Percentiles rank a stretch among this genome's conserved stretches.
Evolutionary conservation across 2,113 vertebrate species (phyloP).

Genomic region (Corydoras sp.): DNA sequence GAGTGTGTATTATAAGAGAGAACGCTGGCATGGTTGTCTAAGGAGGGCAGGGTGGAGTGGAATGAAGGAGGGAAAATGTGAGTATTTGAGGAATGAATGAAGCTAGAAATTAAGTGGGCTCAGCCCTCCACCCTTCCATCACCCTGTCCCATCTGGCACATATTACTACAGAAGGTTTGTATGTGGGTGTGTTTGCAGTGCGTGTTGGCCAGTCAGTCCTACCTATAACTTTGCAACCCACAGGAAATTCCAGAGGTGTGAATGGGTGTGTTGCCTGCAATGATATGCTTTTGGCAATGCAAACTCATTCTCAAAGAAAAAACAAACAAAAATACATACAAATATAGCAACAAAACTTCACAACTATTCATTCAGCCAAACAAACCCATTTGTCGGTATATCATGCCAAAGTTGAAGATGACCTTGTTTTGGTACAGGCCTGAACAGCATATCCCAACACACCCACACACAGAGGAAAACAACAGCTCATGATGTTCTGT

Average conservation of each 20-base stretch:
- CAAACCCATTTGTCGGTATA: not conserved
- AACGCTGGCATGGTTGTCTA: too few relatives aligned
- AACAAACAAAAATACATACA: too few relatives aligned
- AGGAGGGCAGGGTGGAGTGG: conserved; percentile 10
- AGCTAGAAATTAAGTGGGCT: conserved; percentile 5
- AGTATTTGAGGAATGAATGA: conserved; percentile 20
- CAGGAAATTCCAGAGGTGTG: conserved; percentile 68
- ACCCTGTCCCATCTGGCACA: conserved; percentile 24
- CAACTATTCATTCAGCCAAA: not conserved
- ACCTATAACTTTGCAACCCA: conserved; percentile 46
- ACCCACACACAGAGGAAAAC: conserved; percentile 2
- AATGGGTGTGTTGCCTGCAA: conserved; percentile 30
- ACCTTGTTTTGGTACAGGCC: not conserved
- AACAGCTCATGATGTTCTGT: conserved; percentile 16
- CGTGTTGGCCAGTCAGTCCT: conserved; percentile 48
- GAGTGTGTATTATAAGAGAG: too few relatives aligned
- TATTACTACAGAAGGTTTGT: conserved; percentile 19
- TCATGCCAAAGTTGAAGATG: not conserved
- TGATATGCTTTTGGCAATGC: too few relatives aligned
- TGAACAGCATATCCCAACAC: not conserved
- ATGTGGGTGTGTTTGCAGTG: conserved; percentile 8
- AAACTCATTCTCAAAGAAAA: too few relatives aligned
- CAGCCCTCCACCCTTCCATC: conserved; percentile 13
- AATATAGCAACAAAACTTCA: too few relatives aligned
- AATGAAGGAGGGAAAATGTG: conserved; percentile 9